Evolutionary conservation across 2,797 vertebrate species (phyloP), one percentile per base, ranked within the genome.

Genomic region (Enteromius unitaeniatus): DNA sequence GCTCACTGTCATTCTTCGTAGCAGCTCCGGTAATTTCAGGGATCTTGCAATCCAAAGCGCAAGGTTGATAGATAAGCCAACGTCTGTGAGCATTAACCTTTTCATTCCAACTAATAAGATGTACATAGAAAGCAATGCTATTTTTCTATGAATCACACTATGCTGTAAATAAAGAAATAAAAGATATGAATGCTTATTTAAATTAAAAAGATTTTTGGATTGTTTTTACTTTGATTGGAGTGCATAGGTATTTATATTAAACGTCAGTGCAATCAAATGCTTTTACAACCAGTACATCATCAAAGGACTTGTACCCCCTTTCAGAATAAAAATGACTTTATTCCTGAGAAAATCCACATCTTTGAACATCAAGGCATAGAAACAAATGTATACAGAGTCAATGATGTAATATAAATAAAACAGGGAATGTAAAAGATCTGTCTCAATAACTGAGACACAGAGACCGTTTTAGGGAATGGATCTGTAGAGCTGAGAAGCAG

Each of bases 71-170:
- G 78, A 77, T 73, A 87, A 87, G 79, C 9, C 26, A 81, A 87
- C 73, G 26, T 45, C 79, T 62, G 8, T 72, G 83, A 62, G 82
- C 80, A 81, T 58, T 73, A 65, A 72, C 87, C 84, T 85, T 87
- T 79, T 86, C 87, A 87, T 92, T 92, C 86, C 15, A 75, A 86
- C 88, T 79, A 90, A 86, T 86, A 79, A 86, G 88, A 86, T 93
- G 91, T 93, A 93, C 88, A 93, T 85, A 90, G 79, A 86, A 90
- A 67, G 91, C 91, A 89, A 82, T 75, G 78, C 86, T 94, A 94
- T 95, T 95, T 95, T 95, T 95, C 92, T 94, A 95, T 93, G 88
- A 92, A 91, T 92, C 89, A 89, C 89, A 81, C 75, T 58, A 86
- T 89, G 92, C 83, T 91, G 94, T 95, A 95, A 86, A 87, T 89